Conservation (phyloP, 2,888 invertebrate species). For the Xylocampa areola region DNA sequence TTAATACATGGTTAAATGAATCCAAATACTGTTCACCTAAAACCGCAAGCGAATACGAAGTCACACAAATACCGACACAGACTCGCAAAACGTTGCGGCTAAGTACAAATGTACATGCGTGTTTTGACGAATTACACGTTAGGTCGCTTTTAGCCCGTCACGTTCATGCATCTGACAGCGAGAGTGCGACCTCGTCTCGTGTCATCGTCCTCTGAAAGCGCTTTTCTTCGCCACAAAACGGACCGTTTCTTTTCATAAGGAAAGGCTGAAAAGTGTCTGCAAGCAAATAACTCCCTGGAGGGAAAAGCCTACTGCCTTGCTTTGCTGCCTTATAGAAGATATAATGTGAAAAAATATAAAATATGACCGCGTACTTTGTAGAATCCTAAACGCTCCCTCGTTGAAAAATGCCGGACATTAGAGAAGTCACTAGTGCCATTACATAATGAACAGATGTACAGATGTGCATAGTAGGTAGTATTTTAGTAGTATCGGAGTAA, state of each 20-base stretch:
- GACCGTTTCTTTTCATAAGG: conserved; percentile 89
- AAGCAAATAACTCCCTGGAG: conserved; percentile 89
- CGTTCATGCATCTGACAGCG: conserved; percentile 84
- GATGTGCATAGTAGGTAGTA: conserved; percentile 16
- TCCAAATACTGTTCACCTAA: conserved; percentile 25
- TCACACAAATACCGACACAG: conserved; percentile 35
- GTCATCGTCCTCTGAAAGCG: conserved; percentile 90
- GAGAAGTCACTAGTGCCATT: conserved; percentile 25
- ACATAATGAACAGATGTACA: conserved; percentile 13
- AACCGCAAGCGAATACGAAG: conserved; percentile 26
- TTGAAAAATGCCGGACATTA: conserved; percentile 27
- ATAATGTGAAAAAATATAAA: conserved; percentile 82
- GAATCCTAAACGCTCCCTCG: conserved; percentile 62
- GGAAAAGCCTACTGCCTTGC: conserved; percentile 88
- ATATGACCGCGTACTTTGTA: conserved; percentile 71
- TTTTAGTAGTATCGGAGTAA: conserved; percentile 25
- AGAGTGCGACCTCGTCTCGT: conserved; percentile 88
- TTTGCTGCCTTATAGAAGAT: conserved; percentile 79
- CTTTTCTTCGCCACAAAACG: conserved; percentile 89
- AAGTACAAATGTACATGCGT: conserved; percentile 64
- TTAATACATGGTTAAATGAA: conserved; percentile 2
- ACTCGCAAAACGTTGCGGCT: conserved; percentile 34
- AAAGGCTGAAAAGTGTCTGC: conserved; percentile 90
- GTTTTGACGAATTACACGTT: conserved; percentile 86
- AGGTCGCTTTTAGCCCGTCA: conserved; percentile 85